Conservation (phyloP, 1,140 invertebrate genomes). For the Pissodes strobi region DNA sequence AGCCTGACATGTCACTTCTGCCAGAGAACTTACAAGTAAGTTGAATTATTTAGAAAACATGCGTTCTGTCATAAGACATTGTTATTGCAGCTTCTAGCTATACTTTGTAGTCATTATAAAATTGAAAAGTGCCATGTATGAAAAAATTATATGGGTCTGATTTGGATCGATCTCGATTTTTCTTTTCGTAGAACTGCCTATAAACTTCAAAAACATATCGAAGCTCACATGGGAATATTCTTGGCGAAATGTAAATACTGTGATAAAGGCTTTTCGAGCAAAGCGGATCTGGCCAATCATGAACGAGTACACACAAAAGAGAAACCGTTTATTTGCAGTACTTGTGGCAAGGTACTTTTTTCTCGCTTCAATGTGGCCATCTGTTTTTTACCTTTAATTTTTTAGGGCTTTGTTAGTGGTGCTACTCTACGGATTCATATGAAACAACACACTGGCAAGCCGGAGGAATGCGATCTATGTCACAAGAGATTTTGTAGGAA, state of each 20-base stretch:
- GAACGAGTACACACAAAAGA: conserved; percentile 43
- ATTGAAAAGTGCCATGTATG: too few relatives aligned
- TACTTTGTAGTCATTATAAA: too few relatives aligned
- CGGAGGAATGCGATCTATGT: conserved; percentile 47
- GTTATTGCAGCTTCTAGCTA: too few relatives aligned
- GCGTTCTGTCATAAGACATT: too few relatives aligned
- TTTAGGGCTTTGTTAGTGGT: conserved; percentile 44
- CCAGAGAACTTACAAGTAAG: conserved; percentile 38
- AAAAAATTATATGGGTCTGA: too few relatives aligned
- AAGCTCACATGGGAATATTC: conserved; percentile 35
- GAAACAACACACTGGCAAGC: conserved; percentile 47
- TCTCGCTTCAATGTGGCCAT: too few relatives aligned
- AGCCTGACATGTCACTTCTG: conserved; percentile 37
- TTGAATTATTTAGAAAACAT: too few relatives aligned
- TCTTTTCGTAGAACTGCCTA: conserved; percentile 29
- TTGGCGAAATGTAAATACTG: conserved; percentile 32
- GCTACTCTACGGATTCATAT: conserved; percentile 48
- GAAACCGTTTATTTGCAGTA: conserved; percentile 40
- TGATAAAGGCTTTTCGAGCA: conserved; percentile 33
- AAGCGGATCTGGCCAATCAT: conserved; percentile 33
- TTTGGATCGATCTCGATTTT: too few relatives aligned
- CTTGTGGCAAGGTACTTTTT: conserved; percentile 39
- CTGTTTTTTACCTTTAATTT: too few relatives aligned
- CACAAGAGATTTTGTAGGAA: conserved; percentile 48
- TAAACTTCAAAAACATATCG: conserved; percentile 36